phyloP scores from a whole-genome alignment of 1,140 invertebrate genomes.

The Ceratina japonica region DNA sequence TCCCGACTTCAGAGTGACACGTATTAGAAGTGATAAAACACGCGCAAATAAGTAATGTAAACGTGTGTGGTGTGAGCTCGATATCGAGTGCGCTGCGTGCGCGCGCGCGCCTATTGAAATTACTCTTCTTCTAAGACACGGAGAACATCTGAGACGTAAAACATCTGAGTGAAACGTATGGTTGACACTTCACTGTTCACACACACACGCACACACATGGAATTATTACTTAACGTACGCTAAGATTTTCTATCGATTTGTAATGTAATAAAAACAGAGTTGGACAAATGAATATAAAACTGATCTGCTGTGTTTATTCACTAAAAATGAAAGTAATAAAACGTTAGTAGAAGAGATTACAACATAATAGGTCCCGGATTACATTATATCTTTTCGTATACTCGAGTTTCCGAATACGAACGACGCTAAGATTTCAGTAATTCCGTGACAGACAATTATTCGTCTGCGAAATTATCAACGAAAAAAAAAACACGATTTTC shows the following conservation, averaged over 20 bases:
- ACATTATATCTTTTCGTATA: constrained; percentile 30
- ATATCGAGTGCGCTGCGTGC: constrained; percentile 39
- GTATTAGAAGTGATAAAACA: constrained; percentile 23
- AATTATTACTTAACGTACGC: constrained; percentile 41
- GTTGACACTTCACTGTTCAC: constrained; percentile 46
- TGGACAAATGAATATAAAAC: constrained; percentile 42
- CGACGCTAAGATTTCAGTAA: constrained; percentile 52
- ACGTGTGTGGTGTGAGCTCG: background rate
- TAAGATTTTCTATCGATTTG: constrained; percentile 30
- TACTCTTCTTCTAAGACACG: background rate
- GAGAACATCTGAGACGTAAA: background rate
- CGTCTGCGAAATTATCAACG: background rate
- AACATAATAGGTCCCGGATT: constrained; percentile 17
- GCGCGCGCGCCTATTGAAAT: constrained; percentile 23
- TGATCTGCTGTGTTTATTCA: constrained; percentile 23
- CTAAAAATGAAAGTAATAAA: constrained; percentile 45
- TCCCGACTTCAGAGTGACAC: constrained; percentile 21
- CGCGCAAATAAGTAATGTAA: constrained; percentile 22
- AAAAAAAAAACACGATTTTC: background rate
- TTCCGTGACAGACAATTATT: background rate
- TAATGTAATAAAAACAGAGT: constrained; percentile 22
- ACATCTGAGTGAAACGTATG: constrained; percentile 31
- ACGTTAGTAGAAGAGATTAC: constrained; percentile 34
- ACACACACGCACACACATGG: too few species aligned
- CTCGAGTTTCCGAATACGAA: constrained; percentile 16